Evolutionary conservation across 2,888 invertebrate species (phyloP), one percentile per base, ranked within the genome.

Genomic region (Coelopa pilipes): DNA sequence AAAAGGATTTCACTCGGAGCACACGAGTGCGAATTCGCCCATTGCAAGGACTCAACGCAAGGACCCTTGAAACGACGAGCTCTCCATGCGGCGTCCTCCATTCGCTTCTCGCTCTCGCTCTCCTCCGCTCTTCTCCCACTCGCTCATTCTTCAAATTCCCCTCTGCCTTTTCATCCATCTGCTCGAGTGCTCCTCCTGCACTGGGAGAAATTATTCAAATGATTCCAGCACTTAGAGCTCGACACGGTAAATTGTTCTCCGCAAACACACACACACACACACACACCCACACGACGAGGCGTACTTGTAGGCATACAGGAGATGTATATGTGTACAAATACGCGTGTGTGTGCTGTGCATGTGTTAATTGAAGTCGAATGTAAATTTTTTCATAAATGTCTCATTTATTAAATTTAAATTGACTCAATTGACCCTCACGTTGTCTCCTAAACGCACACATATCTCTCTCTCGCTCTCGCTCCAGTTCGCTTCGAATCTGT

Each of bases 401-500:
- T 79, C 80, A 79, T 87, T 87, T 87, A 87, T 87, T 87, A 86
- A 86, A 87, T 87, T 87, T 86, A 87, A 87, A 87, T 87, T 87
- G 87, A 82, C 87, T 87, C 86, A 87, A 87, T 87, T 87, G 87
- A 87, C 87, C 87, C 85, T 83, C 85, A 83, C 84, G 83, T 85
- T n/a, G n/a, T n/a, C n/a, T n/a, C n/a, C n/a, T n/a, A n/a, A n/a
- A n/a, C n/a, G n/a, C n/a, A n/a, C n/a, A n/a, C n/a, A n/a, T n/a
- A n/a, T n/a, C n/a, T n/a, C n/a, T n/a, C n/a, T n/a, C n/a, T n/a
- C n/a, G n/a, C n/a, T n/a, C n/a, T n/a, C n/a, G n/a, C n/a, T n/a
- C n/a, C n/a, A n/a, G n/a, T n/a, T 83, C 82, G 81, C 80, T 62
- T 63, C 49, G 12, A 59, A 19, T 49, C 60, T 66, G 12, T 63